These are phyloP conservation scores for Grammomys dolichurus DNA, from an alignment of 2,113 vertebrate genomes.

Conservation along the genomic window DNA sequence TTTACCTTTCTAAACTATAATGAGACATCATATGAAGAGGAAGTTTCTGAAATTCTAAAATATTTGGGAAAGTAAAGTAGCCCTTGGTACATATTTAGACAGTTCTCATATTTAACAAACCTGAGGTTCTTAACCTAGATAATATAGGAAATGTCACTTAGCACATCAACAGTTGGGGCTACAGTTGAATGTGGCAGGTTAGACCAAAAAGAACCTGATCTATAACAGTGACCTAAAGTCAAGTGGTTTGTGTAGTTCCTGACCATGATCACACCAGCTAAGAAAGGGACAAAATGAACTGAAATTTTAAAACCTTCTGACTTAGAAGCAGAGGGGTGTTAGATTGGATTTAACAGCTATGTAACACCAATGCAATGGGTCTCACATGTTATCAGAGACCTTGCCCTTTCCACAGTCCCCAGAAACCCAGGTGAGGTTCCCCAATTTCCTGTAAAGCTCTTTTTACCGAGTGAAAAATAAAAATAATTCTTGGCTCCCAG, in stretches of 20 bases:
- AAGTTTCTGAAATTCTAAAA: background rate
- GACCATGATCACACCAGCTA: background rate
- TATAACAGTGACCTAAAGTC: no score
- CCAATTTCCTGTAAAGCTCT: no score
- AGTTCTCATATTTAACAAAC: background rate
- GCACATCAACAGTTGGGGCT: background rate
- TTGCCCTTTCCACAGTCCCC: fast-evolving
- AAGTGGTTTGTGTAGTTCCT: background rate
- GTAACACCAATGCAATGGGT: background rate
- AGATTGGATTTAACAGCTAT: background rate
- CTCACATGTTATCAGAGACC: background rate
- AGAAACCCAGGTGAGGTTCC: fast-evolving
- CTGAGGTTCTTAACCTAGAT: background rate
- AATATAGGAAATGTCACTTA: background rate
- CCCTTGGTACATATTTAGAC: fast-evolving
- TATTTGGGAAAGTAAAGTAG: background rate
- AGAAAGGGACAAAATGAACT: background rate
- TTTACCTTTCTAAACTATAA: background rate
- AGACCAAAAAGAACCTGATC: background rate
- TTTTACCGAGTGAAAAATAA: background rate
- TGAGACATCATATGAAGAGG: background rate
- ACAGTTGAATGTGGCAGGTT: background rate
- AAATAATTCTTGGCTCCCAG: background rate
- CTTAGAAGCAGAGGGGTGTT: background rate
- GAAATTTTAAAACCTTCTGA: background rate